These are phyloP conservation scores for Adineta ricciae DNA, from an alignment of 2,888 invertebrate species.

Conservation along the genomic window DNA sequence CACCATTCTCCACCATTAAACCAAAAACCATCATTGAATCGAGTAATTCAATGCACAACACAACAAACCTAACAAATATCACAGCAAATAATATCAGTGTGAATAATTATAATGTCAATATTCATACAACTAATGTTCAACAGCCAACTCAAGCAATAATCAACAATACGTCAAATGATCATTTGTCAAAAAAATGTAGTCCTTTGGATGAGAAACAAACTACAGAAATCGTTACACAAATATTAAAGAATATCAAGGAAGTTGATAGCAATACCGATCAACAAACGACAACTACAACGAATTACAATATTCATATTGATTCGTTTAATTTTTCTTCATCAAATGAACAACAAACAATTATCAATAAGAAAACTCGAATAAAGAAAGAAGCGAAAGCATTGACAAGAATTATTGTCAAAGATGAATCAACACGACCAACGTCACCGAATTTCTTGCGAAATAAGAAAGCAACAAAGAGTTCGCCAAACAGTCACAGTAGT, in stretches of 20 bases:
- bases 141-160: background rate
- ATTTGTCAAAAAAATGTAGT: background rate
- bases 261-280: background rate
- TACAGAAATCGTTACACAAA: background rate
- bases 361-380: background rate
- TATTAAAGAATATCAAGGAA: constrained; percentile 23
- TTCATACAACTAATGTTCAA: constrained; percentile 17
- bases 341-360: background rate
- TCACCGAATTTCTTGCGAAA: background rate
- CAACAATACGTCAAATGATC: background rate
- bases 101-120: constrained; percentile 18
- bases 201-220: constrained; percentile 2
- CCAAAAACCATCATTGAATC: constrained; percentile 3
- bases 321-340: background rate
- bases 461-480: background rate
- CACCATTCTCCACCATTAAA: background rate
- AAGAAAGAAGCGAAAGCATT: constrained; percentile 1
- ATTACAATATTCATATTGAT: constrained; percentile 2
- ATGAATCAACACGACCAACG: background rate
- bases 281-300: background rate
- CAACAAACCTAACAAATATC: background rate
- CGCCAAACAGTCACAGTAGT: no score
- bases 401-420: constrained; percentile 16
- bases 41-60: background rate
- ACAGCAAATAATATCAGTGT: constrained; percentile 20